Base-by-base conservation (phyloP, 2,888 invertebrate species). In the Dione juno region DNA sequence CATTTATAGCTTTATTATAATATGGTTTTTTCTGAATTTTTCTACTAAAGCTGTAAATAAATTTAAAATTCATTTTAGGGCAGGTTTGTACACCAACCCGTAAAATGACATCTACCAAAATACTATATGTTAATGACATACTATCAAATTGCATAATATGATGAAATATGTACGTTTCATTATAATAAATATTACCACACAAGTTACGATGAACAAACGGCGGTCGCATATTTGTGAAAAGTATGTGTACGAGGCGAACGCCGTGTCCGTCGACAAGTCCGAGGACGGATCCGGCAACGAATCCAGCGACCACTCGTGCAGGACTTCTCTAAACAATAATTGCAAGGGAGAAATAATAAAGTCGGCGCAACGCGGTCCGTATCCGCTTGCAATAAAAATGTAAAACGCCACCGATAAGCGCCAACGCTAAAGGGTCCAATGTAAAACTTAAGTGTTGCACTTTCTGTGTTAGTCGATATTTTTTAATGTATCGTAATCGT, bases 361-460 rank as follows among this genome's bases (percentile, higher is more conserved):
- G 89, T 85, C 88, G 84, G 83, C 85, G 84, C 84, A 84, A 86
- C 88, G 87, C 87, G 84, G 89, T 79, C 87, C 86, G 90, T 91
- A 92, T 92, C 92, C 92, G 92, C 86, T 90, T 84, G 92, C 90
- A 92, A 92, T 92, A 92, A 92, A 93, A 92, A 93, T 93, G 92
- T 92, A 91, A 93, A 93, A 90, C 89, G 89, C 84, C 82, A 81
- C 89, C 89, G 92, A 93, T 93, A 93, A 92, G 92, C 90, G 88
- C 81, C 85, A 82, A 82, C 87, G 87, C 86, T 87, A 87, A 88
- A 87, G 88, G 88, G 87, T 89, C 88, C 83, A 88, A 88, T 88
- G 89, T 87, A 84, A 84, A 84, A 79, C 80, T 74, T 48, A 86
- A 87, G 86, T 75, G 86, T 71, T 73, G 69, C 67, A 13, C 35